Conservation (phyloP, 2,797 vertebrate genomes). For the Coluber constrictor region DNA sequence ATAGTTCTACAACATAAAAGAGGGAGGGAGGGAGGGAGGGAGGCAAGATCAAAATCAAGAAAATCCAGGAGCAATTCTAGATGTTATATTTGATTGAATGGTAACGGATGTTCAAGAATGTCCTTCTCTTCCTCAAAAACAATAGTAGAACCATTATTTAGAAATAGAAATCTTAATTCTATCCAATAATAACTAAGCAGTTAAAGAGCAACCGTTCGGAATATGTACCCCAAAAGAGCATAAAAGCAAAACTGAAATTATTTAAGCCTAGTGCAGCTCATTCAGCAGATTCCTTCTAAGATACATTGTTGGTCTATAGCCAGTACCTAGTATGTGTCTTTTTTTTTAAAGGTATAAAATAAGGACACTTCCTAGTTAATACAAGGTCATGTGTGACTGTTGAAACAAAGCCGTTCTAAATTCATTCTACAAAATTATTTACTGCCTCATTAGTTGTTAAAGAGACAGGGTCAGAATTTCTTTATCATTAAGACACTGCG, state of each 20-base stretch:
- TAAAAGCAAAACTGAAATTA: not conserved
- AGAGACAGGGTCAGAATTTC: not conserved
- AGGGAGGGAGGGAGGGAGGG: not conserved
- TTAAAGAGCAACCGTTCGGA: not conserved
- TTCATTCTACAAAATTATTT: not conserved
- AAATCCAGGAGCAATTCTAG: not conserved
- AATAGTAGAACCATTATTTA: not conserved
- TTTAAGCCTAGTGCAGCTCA: not conserved
- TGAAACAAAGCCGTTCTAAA: not conserved
- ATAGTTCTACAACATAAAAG: not conserved
- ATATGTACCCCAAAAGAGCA: not conserved
- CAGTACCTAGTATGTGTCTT: not conserved
- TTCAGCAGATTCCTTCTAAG: not conserved
- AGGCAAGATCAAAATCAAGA: not conserved
- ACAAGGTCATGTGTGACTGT: not conserved
- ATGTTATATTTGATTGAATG: not conserved
- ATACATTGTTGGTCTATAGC: not conserved
- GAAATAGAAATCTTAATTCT: not conserved
- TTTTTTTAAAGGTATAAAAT: not conserved
- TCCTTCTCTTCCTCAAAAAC: too few species aligned
- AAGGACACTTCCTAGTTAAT: not conserved
- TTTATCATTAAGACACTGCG: not conserved
- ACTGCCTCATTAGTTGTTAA: not conserved
- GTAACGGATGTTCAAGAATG: not conserved
- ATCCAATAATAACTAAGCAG: not conserved